A percentile compares a stretch with the other conserved stretches of the same genome.
Evolutionary conservation across 2,888 invertebrate species (phyloP).

Genomic region (Morinoia aosen): DNA sequence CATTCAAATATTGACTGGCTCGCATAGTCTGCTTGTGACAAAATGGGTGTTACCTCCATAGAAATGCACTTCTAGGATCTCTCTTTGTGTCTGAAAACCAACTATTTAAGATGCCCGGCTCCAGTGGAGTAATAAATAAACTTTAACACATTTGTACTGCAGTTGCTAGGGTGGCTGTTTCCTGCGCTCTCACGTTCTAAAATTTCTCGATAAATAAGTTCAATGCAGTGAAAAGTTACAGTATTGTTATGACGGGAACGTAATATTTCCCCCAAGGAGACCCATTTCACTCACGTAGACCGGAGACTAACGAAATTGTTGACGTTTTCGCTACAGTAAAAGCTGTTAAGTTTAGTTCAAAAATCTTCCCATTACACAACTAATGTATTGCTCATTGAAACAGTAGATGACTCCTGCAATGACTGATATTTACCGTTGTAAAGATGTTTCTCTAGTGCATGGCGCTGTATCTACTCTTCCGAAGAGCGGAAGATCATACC

Average conservation of each 20-base stretch:
- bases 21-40: not conserved
- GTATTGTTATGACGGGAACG: not conserved
- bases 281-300: not conserved
- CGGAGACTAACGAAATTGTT: not conserved
- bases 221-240: not conserved
- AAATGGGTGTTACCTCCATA: not conserved
- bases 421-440: not conserved
- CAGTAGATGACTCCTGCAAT: not conserved
- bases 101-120: not conserved
- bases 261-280: not conserved
- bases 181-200: not conserved
- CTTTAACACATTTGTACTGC: not conserved
- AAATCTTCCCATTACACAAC: not conserved
- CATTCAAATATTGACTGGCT: not conserved
- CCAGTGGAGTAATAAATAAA: not conserved
- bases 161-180: not conserved
- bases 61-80: not conserved
- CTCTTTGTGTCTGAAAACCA: not conserved
- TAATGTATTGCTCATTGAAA: conserved; percentile 1
- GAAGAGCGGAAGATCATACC: conserved; percentile 20
- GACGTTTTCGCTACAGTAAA: not conserved
- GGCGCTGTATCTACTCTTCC: not conserved
- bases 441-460: not conserved
- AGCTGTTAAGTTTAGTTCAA: not conserved
- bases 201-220: not conserved